Percentiles rank a stretch among this genome's conserved stretches.
These are phyloP conservation scores for Drosophila bunnanda DNA, from an alignment of 2,888 invertebrate genomes.

Conservation along the genomic window DNA sequence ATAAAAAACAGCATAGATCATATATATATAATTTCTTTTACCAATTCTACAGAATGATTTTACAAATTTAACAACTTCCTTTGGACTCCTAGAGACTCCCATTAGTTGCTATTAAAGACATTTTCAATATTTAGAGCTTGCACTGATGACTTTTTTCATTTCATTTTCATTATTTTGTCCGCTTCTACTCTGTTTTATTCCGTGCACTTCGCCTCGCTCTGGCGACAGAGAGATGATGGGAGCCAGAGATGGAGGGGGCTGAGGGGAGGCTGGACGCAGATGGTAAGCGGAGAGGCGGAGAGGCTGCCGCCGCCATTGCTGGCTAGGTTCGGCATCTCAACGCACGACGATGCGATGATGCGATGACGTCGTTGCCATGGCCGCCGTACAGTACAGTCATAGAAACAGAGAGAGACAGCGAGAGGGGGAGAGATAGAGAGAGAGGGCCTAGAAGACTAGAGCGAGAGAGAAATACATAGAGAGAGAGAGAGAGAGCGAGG, in stretches of 20 bases:
- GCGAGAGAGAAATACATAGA: slow-evolving; percentile 10
- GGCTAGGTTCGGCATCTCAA: slow-evolving; percentile 33
- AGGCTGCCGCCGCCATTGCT: slow-evolving; percentile 47
- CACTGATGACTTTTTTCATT: background rate
- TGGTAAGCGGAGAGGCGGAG: slow-evolving; percentile 11
- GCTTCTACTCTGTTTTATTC: slow-evolving; percentile 3
- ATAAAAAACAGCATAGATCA: too few relatives aligned
- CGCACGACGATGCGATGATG: slow-evolving; percentile 55
- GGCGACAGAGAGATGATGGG: slow-evolving; percentile 16
- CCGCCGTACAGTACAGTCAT: slow-evolving; percentile 68
- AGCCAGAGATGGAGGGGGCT: background rate
- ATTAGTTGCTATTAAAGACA: background rate
- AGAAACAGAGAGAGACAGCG: slow-evolving; percentile 45
- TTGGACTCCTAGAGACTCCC: background rate
- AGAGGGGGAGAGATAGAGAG: slow-evolving; percentile 33
- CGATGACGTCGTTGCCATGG: slow-evolving; percentile 77
- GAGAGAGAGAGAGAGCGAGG: slow-evolving; percentile 14
- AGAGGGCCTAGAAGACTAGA: too few relatives aligned
- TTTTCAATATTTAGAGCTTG: background rate
- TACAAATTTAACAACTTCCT: too few relatives aligned
- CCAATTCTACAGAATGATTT: background rate
- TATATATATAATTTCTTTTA: too few relatives aligned
- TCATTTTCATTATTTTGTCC: slow-evolving; percentile 8
- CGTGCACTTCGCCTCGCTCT: slow-evolving; percentile 1
- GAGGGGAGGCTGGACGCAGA: slow-evolving; percentile 3